A percentile compares a stretch with the other conserved stretches of the same genome.
Evolutionary conservation across 64 coral and sea anemone species (phyloP).

Genomic region (Orbicella faveolata): DNA sequence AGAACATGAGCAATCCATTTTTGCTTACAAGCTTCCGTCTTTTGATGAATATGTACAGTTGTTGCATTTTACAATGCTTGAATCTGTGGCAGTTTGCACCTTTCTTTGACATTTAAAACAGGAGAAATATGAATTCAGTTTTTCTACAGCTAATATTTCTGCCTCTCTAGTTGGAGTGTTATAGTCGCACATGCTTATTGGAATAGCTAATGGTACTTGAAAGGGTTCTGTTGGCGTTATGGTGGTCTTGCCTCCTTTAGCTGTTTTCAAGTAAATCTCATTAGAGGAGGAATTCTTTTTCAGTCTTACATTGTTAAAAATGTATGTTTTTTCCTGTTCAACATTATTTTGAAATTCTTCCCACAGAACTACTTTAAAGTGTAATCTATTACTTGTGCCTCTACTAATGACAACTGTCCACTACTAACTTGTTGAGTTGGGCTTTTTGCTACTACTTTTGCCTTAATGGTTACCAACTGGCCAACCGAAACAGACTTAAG

Average conservation of each 20-base stretch:
- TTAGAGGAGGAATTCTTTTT: conserved; percentile 30
- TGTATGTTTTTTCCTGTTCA: conserved; percentile 55
- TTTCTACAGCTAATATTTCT: conserved; percentile 44
- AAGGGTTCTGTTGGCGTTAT: conserved; percentile 28
- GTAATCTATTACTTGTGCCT: conserved; percentile 45
- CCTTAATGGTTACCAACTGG: conserved; percentile 57
- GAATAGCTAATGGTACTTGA: conserved; percentile 1
- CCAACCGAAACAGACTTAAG: conserved; percentile 18
- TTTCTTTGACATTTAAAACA: conserved; percentile 41
- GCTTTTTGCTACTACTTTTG: conserved; percentile 22
- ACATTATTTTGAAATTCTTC: conserved; percentile 35
- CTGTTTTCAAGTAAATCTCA: conserved; percentile 52
- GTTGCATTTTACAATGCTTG: conserved; percentile 1
- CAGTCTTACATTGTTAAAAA: conserved; percentile 53
- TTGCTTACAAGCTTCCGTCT: background rate
- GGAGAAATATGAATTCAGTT: background rate
- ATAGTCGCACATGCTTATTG: background rate
- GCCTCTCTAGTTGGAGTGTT: background rate
- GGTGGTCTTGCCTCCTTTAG: conserved; percentile 20
- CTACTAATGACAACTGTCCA: conserved; percentile 18
- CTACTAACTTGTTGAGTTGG: conserved; percentile 36
- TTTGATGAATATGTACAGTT: conserved; percentile 4
- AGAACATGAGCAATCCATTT: conserved; percentile 8
- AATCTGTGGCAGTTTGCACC: background rate
- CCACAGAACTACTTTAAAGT: conserved; percentile 50